Evolutionary conservation across 1,140 invertebrate genomes (phyloP).

Genomic region (Stegodyphus dumicola): DNA sequence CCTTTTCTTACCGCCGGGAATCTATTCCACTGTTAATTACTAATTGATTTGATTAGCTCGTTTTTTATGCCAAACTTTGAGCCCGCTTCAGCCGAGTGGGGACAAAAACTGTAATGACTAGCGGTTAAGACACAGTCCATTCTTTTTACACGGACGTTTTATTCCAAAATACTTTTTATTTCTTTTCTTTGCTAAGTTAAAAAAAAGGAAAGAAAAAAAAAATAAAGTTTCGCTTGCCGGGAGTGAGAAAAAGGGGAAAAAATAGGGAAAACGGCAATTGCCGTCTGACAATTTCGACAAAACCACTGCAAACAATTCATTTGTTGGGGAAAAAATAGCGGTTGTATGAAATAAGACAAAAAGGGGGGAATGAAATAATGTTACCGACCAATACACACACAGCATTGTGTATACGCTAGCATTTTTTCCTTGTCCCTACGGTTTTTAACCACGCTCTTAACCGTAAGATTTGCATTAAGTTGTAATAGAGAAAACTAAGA

Average conservation of each 20-base stretch:
- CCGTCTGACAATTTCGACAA: conserved; percentile 55
- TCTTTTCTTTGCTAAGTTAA: conserved; percentile 16
- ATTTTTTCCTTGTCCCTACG: conserved; percentile 25
- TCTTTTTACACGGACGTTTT: conserved; percentile 45
- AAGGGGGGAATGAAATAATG: conserved; percentile 1
- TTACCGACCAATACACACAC: conserved; percentile 40
- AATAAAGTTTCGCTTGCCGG: conserved; percentile 4
- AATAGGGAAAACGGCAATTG: conserved; percentile 27
- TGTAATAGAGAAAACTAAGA: conserved; percentile 35
- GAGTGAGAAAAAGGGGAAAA: conserved; percentile 7
- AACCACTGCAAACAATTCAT: conserved; percentile 60
- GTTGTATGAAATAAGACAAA: not conserved
- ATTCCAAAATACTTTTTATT: conserved; percentile 57
- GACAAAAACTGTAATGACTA: conserved; percentile 56
- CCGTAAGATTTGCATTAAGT: conserved; percentile 49
- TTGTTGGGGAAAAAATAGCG: conserved; percentile 21
- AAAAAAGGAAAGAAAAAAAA: conserved; percentile 10
- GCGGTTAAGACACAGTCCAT: conserved; percentile 41
- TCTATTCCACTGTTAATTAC: conserved; percentile 55
- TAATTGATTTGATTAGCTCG: conserved; percentile 59
- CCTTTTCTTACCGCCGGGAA: conserved; percentile 33
- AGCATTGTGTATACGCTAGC: not conserved
- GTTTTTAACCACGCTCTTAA: conserved; percentile 52
- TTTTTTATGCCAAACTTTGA: conserved; percentile 20
- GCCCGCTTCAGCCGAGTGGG: not conserved